A percentile compares a stretch with the other conserved stretches of the same genome.
These are phyloP conservation scores for Steatornis caripensis DNA, from an alignment of 2,113 vertebrate species.

Conservation along the genomic window DNA sequence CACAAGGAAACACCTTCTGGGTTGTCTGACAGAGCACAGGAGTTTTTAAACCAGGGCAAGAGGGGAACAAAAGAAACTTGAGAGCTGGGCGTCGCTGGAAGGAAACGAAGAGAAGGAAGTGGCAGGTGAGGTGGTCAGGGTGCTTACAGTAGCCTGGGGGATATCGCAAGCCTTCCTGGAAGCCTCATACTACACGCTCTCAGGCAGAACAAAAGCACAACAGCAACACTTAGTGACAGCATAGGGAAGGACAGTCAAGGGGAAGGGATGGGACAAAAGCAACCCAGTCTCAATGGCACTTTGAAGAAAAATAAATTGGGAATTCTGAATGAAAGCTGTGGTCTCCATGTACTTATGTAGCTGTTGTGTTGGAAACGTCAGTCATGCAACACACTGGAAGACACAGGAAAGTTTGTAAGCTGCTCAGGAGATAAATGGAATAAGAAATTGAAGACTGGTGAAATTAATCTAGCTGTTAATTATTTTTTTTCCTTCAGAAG, in stretches of 20 bases:
- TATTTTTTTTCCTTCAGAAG: neutral
- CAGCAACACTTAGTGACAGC: conserved; percentile 51
- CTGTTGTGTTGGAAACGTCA: neutral
- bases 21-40: neutral
- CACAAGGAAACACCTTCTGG: neutral
- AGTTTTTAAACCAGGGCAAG: neutral
- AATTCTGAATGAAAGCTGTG: neutral
- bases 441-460: neutral
- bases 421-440: neutral
- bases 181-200: neutral
- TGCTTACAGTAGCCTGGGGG: neutral
- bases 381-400: neutral
- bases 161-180: neutral
- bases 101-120: neutral
- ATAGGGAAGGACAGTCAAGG: conserved; percentile 3
- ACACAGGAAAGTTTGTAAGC: neutral
- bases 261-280: neutral
- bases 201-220: conserved; percentile 11
- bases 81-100: neutral
- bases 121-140: neutral
- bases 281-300: neutral
- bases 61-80: neutral
- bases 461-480: neutral
- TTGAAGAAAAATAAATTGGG: neutral
- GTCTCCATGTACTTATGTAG: neutral